Percentiles rank a stretch among this genome's conserved stretches.
phyloP scores from a whole-genome alignment of 2,113 vertebrate genomes.

The Orientallactaga bullata region DNA sequence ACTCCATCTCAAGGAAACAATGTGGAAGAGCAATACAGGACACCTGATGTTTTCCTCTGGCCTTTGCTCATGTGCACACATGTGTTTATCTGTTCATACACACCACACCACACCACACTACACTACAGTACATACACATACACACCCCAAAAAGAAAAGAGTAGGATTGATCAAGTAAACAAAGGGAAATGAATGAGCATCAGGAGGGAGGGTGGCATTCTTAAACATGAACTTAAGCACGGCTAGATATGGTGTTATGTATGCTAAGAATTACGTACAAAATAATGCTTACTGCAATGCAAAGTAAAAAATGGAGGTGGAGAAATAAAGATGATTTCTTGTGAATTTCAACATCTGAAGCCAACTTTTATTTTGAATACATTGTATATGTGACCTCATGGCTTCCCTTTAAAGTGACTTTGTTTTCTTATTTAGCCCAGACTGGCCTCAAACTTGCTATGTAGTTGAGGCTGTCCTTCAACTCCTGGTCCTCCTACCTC shows the following conservation, averaged over 20 bases:
- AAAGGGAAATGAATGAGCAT: constrained; percentile 7
- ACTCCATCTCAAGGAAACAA: no score
- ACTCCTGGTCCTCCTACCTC: neutral
- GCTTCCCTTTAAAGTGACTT: constrained; percentile 46
- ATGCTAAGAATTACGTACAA: neutral
- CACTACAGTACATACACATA: no score
- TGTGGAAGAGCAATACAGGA: no score
- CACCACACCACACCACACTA: no score
- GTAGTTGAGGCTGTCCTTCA: neutral
- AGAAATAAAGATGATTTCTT: constrained; percentile 53
- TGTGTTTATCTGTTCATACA: no score
- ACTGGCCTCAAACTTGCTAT: neutral
- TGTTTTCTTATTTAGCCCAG: constrained; percentile 17
- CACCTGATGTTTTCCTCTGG: no score
- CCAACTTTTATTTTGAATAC: constrained; percentile 35
- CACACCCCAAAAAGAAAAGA: neutral
- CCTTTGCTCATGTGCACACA: no score
- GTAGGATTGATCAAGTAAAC: neutral
- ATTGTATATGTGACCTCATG: neutral
- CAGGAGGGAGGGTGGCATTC: neutral
- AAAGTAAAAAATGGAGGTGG: neutral
- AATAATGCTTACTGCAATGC: neutral
- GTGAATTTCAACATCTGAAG: constrained; percentile 18
- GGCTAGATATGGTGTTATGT: neutral
- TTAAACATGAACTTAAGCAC: neutral